Evolutionary conservation across 2,888 invertebrate species (phyloP), one percentile per base, ranked within the genome.

Genomic region (Leptopilina myrica): DNA sequence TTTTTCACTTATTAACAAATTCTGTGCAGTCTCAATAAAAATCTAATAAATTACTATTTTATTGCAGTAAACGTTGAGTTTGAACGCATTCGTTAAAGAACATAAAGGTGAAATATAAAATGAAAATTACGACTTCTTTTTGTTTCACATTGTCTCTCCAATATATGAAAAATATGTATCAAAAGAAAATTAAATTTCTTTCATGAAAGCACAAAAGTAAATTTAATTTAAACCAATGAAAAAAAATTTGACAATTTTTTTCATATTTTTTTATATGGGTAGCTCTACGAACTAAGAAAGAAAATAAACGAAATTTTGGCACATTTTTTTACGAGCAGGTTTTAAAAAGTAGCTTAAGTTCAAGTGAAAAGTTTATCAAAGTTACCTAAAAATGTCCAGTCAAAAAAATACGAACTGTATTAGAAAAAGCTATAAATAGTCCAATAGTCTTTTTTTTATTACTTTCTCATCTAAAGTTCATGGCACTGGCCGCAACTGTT

Each of bases 81-180:
- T 26, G 26, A 46, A 69, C 12, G 15, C 46, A 69, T 69, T 69
- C 53, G 69, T 46, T 46, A 26, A 69, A 69, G 49, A 26, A 69
- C 53, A 15, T 69, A 53, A 69, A 69, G 49, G 49, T 49, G 67
- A 46, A 69, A 69, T 26, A 69, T 69, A 69, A 69, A 69, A 69
- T 69, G 66, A 69, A 69, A 26, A 69, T 69, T 67, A 67, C 67
- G 69, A 26, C 69, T 69, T 69, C 53, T 62, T 62, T 67, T 67
- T 49, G 20, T 20, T 49, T 67, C 49, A 49, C 67, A 20, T 20
- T 20, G 12, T 69, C 69, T 26, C 69, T 62, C 62, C 62, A 20
- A 15, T 62, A 62, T 62, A 62, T 62, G 59, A 62, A 62, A 62
- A 62, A 62, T 62, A 3, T 20, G 9, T 62, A 62, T 62, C 62